A percentile compares a stretch with the other conserved stretches of the same genome.
phyloP scores from a whole-genome alignment of 2,888 invertebrate species.

The Callinectes sapidus region DNA sequence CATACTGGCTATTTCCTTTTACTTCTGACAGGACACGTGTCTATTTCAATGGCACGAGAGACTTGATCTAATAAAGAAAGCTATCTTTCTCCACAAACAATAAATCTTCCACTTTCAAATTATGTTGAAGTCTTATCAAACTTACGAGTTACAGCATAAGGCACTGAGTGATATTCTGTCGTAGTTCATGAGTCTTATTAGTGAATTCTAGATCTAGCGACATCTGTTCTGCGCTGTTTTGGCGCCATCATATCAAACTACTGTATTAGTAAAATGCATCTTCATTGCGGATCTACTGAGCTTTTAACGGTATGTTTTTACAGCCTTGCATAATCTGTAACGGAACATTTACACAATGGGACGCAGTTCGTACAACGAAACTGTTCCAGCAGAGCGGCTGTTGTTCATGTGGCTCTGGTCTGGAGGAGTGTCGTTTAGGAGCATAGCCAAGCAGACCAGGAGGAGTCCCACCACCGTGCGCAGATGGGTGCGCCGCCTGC shows the following conservation, averaged over 20 bases:
- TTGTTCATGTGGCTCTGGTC: constrained; percentile 9
- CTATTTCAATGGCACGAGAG: too few relatives aligned
- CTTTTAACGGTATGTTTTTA: neutral
- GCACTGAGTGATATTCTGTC: too few relatives aligned
- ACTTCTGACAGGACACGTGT: too few relatives aligned
- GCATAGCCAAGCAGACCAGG: neutral
- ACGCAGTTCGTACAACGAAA: neutral
- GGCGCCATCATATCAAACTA: neutral
- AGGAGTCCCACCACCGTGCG: constrained; percentile 3
- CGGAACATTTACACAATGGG: neutral
- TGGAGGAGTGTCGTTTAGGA: neutral
- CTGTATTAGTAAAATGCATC: neutral
- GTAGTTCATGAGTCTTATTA: too few relatives aligned
- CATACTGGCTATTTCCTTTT: too few relatives aligned
- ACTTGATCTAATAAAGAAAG: too few relatives aligned
- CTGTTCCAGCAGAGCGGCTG: neutral
- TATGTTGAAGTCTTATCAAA: too few relatives aligned
- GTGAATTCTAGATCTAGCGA: too few relatives aligned
- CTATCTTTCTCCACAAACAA: too few relatives aligned
- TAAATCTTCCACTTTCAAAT: too few relatives aligned
- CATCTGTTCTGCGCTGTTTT: neutral
- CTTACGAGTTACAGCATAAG: too few relatives aligned
- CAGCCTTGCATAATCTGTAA: neutral
- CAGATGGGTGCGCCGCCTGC: neutral
- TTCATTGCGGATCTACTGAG: neutral